Evolutionary conservation across 2,113 vertebrate genomes (phyloP).

Genomic region (Bettongia penicillata): DNA sequence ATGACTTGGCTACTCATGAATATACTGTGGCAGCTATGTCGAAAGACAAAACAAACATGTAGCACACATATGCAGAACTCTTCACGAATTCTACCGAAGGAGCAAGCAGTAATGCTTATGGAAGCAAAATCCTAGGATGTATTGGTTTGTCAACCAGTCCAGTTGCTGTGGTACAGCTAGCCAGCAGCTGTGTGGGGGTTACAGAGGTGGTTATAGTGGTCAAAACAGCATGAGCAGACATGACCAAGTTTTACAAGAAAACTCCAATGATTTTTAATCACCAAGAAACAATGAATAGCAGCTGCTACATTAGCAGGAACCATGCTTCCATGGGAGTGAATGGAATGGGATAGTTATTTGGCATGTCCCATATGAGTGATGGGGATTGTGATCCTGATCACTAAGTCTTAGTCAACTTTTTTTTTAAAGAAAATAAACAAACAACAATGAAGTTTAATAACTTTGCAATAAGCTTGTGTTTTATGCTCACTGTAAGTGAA

Average conservation of each 20-base stretch:
- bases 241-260: constrained; percentile 81
- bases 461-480: too few relatives aligned
- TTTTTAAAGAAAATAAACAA: too few relatives aligned
- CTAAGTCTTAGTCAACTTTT: too few relatives aligned
- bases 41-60: constrained; percentile 99
- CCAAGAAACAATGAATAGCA: too few relatives aligned
- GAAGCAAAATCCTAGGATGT: constrained; percentile 95
- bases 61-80: constrained; percentile 87
- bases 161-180: constrained; percentile 91
- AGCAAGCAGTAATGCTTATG: constrained; percentile 93
- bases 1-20: constrained; percentile 98
- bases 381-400: too few relatives aligned
- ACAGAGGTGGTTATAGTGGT: constrained; percentile 94
- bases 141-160: constrained; percentile 94
- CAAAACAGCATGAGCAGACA: constrained; percentile 97
- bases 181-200: constrained; percentile 93
- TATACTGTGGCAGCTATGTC: constrained; percentile 98
- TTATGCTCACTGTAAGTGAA: too few relatives aligned
- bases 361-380: too few relatives aligned
- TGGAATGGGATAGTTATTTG: too few relatives aligned
- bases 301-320: too few relatives aligned
- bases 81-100: too few relatives aligned
- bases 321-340: too few relatives aligned
- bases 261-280: constrained; percentile 47
- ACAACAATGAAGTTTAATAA: too few relatives aligned